Evolutionary conservation across 2,888 invertebrate genomes (phyloP), one percentile per base, ranked within the genome.

Genomic region (Rhopalosiphum nymphaeae): DNA sequence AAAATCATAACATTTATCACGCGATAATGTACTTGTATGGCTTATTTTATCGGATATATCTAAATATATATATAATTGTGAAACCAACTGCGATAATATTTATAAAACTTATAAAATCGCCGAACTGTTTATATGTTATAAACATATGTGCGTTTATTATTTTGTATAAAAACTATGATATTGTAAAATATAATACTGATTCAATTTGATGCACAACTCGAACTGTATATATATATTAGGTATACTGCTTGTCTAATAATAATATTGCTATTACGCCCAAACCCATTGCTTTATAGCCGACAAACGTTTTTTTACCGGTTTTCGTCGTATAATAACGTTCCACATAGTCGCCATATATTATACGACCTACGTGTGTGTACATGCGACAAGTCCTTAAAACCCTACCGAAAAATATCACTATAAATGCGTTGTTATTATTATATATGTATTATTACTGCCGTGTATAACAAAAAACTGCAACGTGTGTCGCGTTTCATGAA

Each of bases 361-460:
- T 36, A 78, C 36, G 36, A 78, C 78, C 36, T 78, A 36, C 78
- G 78, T 78, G 36, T 36, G 36, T 36, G 21, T 36, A 78, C 78
- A 78, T 78, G 36, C 78, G 78, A 78, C 78, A 78, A 78, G 78
- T 78, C 78, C 78, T 78, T 36, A 78, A 78, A 78, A 78, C 21
- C 21, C 36, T 21, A 78, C 78, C 36, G 78, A 78, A 78, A 67
- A 36, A 57, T 36, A 78, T 36, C 36, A 36, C 36, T 3, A 78
- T 21, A 36, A 78, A 21, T 36, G 36, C 9, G 36, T 36, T 78
- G 36, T 29, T 61, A 29, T 67, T 36, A 78, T 78, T 78, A 36
- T 78, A 78, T 78, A 78, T 5, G 13, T 78, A 78, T 78, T 78
- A 36, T 36, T 36, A 36, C 78, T 78, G 78, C 78, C 78, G 36